Percentiles rank a stretch among this genome's conserved stretches.
phyloP scores from a whole-genome alignment of 2,113 vertebrate species.

The Rhynchomys soricoides region DNA sequence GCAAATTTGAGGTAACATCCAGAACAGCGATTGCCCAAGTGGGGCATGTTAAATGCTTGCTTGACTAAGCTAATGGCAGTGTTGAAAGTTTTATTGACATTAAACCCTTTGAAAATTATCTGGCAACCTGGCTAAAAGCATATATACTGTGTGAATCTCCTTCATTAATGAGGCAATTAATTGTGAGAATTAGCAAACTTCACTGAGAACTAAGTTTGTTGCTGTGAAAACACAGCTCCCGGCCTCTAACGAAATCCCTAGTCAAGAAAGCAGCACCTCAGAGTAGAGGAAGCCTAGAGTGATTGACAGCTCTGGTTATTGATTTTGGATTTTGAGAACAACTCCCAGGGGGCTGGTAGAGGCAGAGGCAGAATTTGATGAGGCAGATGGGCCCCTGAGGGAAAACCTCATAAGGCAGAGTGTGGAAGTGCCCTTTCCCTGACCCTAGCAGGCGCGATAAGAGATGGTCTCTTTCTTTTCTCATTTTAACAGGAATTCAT shows the following conservation, averaged over 20 bases:
- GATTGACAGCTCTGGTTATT: conserved; percentile 78
- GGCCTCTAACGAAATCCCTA: neutral
- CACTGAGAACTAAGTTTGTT: conserved; percentile 3
- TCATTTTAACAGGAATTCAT: conserved; percentile 51
- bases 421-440: conserved; percentile 31
- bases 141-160: conserved; percentile 48
- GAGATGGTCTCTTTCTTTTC: conserved; percentile 49
- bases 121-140: conserved; percentile 65
- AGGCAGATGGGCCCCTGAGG: conserved; percentile 67
- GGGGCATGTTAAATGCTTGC: conserved; percentile 60
- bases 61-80: conserved; percentile 64
- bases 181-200: conserved; percentile 66
- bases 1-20: conserved; percentile 12
- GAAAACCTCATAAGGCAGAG: conserved; percentile 35
- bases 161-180: conserved; percentile 75
- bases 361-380: conserved; percentile 68
- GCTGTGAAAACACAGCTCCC: neutral
- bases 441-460: conserved; percentile 15
- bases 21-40: neutral
- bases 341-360: conserved; percentile 48
- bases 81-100: conserved; percentile 67
- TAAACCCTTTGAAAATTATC: conserved; percentile 68
- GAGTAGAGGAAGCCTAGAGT: neutral
- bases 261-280: neutral
- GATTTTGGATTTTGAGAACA: conserved; percentile 72